Evolutionary conservation across 2,888 invertebrate species (phyloP), one percentile per base, ranked within the genome.

Genomic region (Nomada goodeniana): DNA sequence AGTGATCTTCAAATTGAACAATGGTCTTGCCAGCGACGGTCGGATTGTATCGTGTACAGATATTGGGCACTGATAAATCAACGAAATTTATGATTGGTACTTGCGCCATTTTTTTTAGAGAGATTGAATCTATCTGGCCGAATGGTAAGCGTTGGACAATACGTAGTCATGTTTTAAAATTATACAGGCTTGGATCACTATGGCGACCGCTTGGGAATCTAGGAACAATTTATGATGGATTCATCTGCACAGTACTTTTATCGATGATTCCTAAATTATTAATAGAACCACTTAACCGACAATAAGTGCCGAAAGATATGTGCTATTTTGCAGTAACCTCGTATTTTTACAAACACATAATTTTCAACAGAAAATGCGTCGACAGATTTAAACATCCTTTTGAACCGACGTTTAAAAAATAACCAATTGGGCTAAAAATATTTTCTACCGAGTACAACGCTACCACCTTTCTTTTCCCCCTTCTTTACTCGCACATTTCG

Each of bases 51-150:
- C 26, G 42, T 26, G 52, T 15, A 42, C 4, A 42, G 13, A 63
- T 36, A 13, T n/a, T 9, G 42, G 42, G 44, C 18, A 50, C n/a
- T 2, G 15, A 57, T 44, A 29, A 29, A 13, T 29, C 26, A 29
- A 73, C 29, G 47, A n/a, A 23, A 50, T 36, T 50, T 67, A 29
- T 57, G 47, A 57, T 71, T 61, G 47, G 50, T 44, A 36, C 10
- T 67, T 20, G 52, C 7, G 29, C n/a, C 4, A 53, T 29, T 55
- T 47, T 57, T 57, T 57, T 47, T 44, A 23, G 52, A n/a, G 72
- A n/a, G 72, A n/a, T 18, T 2, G 29, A 23, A 50, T 29, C 13
- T n/a, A 50, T 50, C 26, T 50, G 15, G 42, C 36, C 15, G 42
- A 50, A 18, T 26, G 13, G 50, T 53, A 23, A 5, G n/a, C 20